Conservation (phyloP, 2,888 invertebrate species). For the Cosmorhoe ocellata region DNA sequence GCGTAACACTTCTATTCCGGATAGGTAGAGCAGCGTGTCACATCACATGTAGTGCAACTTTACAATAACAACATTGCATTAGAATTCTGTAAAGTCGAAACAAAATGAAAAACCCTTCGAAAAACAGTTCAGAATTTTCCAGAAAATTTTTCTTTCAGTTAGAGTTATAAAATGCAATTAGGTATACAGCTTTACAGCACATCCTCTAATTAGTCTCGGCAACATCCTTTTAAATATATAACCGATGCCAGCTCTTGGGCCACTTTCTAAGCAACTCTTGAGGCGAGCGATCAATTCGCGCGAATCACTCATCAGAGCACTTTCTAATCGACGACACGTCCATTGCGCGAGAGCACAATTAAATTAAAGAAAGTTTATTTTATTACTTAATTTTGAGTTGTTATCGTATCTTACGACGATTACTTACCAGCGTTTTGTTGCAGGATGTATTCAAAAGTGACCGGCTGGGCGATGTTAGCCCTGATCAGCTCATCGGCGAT, state of each 20-base stretch:
- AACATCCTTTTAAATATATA: conserved; percentile 65
- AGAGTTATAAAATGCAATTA: background rate
- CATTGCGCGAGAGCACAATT: conserved; percentile 61
- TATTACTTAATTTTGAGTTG: conserved; percentile 28
- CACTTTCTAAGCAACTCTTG: conserved; percentile 74
- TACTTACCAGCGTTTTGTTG: conserved; percentile 43
- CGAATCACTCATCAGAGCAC: conserved; percentile 77
- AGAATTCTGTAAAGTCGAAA: background rate
- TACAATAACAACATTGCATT: background rate
- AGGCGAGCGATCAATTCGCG: conserved; percentile 73
- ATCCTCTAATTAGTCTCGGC: conserved; percentile 61
- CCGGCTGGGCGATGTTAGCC: conserved; percentile 87
- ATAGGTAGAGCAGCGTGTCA: conserved; percentile 33
- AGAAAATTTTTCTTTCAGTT: no score
- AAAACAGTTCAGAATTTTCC: no score
- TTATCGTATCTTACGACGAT: conserved; percentile 25
- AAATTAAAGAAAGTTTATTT: conserved; percentile 51
- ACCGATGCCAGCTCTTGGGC: conserved; percentile 56
- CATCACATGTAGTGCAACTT: background rate
- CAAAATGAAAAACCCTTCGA: background rate
- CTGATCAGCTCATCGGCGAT: conserved; percentile 86
- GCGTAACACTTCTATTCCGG: conserved; percentile 60
- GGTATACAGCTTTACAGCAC: conserved; percentile 40
- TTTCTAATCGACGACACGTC: conserved; percentile 73
- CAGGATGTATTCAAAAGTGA: conserved; percentile 85